A percentile compares a stretch with the other conserved stretches of the same genome.
phyloP scores from a whole-genome alignment of 2,113 vertebrate genomes.

The Cricetomys ansorgei region DNA sequence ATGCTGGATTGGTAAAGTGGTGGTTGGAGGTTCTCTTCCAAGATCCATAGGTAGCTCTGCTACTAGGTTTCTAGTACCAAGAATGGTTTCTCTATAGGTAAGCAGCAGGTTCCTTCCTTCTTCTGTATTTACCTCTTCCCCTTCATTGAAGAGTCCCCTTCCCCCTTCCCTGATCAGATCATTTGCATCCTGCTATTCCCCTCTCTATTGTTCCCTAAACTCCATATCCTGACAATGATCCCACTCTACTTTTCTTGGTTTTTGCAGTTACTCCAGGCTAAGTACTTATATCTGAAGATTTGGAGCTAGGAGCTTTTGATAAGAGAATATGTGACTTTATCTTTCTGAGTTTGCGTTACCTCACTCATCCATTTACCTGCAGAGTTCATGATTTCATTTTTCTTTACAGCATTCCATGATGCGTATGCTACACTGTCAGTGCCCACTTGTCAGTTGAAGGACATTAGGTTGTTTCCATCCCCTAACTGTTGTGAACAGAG shows the following conservation, averaged over 20 bases:
- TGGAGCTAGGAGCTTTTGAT: not conserved
- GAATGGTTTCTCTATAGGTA: too few species aligned
- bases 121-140: too few species aligned
- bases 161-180: too few species aligned
- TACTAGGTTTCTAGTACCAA: not conserved
- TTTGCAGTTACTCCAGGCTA: not conserved
- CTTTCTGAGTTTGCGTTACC: not conserved
- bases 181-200: too few species aligned
- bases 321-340: not conserved
- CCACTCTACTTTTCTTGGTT: not conserved
- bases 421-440: not conserved
- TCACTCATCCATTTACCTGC: too few species aligned
- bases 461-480: too few species aligned
- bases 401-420: not conserved
- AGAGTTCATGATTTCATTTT: not conserved
- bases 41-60: not conserved
- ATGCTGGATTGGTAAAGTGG: not conserved
- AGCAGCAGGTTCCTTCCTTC: too few species aligned
- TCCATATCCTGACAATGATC: not conserved
- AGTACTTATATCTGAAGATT: not conserved
- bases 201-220: too few species aligned
- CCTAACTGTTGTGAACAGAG: not conserved
- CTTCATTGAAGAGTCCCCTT: too few species aligned
- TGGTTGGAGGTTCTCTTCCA: not conserved
- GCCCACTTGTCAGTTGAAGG: not conserved